These are phyloP conservation scores for Labia minor DNA, from an alignment of 2,888 invertebrate species.

Conservation along the genomic window DNA sequence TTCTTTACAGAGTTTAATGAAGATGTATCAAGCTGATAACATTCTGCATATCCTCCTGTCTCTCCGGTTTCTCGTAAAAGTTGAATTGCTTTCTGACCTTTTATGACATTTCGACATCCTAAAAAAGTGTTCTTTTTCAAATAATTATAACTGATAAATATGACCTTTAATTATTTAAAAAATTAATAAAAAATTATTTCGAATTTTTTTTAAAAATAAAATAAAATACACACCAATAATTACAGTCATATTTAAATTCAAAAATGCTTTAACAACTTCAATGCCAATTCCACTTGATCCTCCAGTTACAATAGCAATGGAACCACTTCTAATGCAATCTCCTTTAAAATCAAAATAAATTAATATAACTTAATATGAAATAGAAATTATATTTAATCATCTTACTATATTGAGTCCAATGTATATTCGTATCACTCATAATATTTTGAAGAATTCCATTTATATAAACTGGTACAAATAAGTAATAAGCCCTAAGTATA, in stretches of 20 bases:
- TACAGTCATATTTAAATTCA: conserved; percentile 66
- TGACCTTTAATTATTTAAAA: no score
- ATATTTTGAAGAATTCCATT: no score
- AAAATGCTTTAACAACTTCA: conserved; percentile 61
- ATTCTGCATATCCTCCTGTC: conserved; percentile 48
- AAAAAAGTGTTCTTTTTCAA: conserved; percentile 33
- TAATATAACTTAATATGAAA: no score
- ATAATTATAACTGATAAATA: no score
- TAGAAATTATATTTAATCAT: no score
- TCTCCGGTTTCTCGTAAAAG: conserved; percentile 41
- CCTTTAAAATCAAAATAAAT: no score
- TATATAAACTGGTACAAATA: no score
- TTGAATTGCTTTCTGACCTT: conserved; percentile 41
- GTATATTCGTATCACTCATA: no score
- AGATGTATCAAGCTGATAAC: conserved; percentile 62
- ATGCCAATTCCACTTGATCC: conserved; percentile 77
- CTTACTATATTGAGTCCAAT: no score
- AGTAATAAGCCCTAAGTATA: no score
- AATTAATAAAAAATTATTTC: not conserved
- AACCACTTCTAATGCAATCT: conserved; percentile 50
- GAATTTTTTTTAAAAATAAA: no score
- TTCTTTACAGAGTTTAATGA: conserved; percentile 62
- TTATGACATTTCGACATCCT: conserved; percentile 62
- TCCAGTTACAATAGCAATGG: conserved; percentile 73
- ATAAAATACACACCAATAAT: no score